Evolutionary conservation across 2,888 invertebrate genomes (phyloP).

Genomic region (Nemotelus nigrinus): DNA sequence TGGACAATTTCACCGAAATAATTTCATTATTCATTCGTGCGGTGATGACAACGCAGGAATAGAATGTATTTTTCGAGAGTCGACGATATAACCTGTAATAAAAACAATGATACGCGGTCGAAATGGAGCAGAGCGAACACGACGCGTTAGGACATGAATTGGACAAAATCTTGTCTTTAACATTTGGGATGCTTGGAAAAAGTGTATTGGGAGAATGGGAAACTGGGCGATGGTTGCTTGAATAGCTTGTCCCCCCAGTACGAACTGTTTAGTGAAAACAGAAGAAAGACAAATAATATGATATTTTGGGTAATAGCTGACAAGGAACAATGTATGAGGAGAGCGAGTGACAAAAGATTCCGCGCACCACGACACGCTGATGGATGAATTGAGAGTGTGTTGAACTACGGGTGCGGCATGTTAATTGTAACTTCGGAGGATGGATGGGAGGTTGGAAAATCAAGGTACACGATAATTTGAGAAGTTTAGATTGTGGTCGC

Average conservation of each 20-base stretch:
- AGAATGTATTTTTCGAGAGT: neutral
- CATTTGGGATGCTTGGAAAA: slow-evolving; percentile 3
- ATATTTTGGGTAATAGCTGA: slow-evolving; percentile 33
- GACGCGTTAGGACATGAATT: slow-evolving; percentile 21
- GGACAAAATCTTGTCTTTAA: slow-evolving; percentile 30
- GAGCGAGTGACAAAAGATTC: slow-evolving; percentile 7
- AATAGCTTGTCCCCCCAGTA: neutral
- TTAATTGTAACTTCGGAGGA: no score
- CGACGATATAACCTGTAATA: slow-evolving; percentile 15
- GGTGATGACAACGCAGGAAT: neutral
- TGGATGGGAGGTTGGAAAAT: no score
- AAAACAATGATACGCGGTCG: slow-evolving; percentile 34
- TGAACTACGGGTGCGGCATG: no score
- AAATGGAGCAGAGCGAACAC: neutral
- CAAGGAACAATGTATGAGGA: neutral
- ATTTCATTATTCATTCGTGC: slow-evolving; percentile 45
- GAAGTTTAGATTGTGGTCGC: no score
- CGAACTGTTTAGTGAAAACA: slow-evolving; percentile 23
- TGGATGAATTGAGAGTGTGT: slow-evolving; percentile 18
- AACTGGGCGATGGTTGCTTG: slow-evolving; percentile 1
- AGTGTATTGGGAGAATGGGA: neutral
- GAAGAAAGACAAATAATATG: slow-evolving; percentile 43
- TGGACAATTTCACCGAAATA: slow-evolving; percentile 44
- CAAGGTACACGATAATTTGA: no score
- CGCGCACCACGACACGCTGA: slow-evolving; percentile 4